Conservation (phyloP, 2,113 vertebrate species). For the Trematomus loennbergii region DNA sequence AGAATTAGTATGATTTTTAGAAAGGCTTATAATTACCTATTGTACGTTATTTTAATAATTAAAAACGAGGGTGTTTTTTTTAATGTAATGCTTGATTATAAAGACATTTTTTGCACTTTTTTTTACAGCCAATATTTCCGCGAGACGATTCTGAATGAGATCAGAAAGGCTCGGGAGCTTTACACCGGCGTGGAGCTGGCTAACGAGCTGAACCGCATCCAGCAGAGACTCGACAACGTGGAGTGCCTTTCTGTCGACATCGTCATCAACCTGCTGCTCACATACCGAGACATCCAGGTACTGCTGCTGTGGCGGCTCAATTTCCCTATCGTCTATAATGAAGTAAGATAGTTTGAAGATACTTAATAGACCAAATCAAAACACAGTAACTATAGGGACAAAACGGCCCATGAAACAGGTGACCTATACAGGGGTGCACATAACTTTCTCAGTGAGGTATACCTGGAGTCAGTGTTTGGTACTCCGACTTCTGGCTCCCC, state of each 20-base stretch:
- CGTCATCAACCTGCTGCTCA: constrained; percentile 95
- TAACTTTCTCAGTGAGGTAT: no score
- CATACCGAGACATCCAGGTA: constrained; percentile 98
- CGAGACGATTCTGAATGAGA: constrained; percentile 94
- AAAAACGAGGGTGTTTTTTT: neutral
- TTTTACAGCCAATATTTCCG: constrained; percentile 92
- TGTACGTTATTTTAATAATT: neutral
- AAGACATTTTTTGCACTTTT: no score
- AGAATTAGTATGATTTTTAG: neutral
- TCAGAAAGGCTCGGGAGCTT: constrained; percentile 93
- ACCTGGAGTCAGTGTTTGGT: no score
- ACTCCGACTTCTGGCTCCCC: no score
- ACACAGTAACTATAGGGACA: no score
- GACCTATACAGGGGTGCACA: no score
- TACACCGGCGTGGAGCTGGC: constrained; percentile 93
- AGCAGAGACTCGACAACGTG: constrained; percentile 94
- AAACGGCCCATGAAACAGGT: no score
- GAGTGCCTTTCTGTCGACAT: constrained; percentile 98
- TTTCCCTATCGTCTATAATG: no score
- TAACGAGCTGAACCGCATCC: constrained; percentile 92
- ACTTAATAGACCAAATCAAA: no score
- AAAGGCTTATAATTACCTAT: neutral
- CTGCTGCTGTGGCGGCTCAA: neutral
- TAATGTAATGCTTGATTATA: neutral
- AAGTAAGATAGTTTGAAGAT: no score